These are phyloP conservation scores for Glandiceps talaboti DNA, from an alignment of 53 echinoderm and acorn worm genomes.

Conservation along the genomic window DNA sequence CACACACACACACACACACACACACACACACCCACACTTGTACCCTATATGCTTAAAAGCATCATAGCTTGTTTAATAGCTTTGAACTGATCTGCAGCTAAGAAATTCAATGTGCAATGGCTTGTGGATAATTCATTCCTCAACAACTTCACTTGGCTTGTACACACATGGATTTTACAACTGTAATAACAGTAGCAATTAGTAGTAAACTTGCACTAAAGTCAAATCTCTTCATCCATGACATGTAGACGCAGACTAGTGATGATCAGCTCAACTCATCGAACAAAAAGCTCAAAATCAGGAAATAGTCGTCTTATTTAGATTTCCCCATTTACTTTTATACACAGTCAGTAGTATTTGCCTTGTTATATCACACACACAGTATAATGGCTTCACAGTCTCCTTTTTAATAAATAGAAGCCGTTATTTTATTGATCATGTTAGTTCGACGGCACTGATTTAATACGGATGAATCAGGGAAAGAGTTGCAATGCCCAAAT, in stretches of 20 bases:
- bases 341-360: too few species aligned
- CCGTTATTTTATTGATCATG: neutral
- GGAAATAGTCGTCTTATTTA: neutral
- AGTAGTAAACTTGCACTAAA: neutral
- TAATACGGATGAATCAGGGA: too few species aligned
- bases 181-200: neutral
- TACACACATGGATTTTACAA: neutral
- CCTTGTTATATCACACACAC: neutral
- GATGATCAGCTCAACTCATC: neutral
- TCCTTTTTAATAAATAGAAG: neutral
- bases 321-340: too few species aligned
- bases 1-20: too few species aligned
- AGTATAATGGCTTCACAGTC: neutral
- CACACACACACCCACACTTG: too few species aligned
- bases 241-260: neutral
- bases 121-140: neutral
- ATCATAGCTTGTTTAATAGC: too few species aligned
- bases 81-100: neutral
- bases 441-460: neutral
- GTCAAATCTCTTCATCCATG: neutral
- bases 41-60: too few species aligned
- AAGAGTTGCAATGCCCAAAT: neutral
- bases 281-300: neutral
- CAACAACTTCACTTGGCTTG: neutral
- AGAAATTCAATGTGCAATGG: neutral